Conservation (phyloP, 2,113 vertebrate species). For the Stegastes partitus region DNA sequence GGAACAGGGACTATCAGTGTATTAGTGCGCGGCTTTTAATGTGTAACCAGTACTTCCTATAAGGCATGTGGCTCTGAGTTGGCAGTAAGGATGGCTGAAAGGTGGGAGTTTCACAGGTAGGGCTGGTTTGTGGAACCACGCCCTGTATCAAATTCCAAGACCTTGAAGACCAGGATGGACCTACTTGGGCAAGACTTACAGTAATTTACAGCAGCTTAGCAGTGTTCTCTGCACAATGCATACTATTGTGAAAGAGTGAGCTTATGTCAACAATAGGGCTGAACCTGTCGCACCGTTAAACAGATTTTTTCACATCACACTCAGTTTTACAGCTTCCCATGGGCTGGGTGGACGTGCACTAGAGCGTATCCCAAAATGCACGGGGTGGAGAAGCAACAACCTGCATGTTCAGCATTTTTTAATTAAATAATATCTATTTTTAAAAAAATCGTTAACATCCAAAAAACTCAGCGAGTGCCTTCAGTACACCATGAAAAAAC, state of each 20-base stretch:
- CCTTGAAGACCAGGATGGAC: neutral
- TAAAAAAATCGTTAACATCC: constrained; percentile 13
- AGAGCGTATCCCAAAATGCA: constrained; percentile 20
- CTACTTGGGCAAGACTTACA: neutral
- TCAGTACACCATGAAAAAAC: constrained; percentile 7
- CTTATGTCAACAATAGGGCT: constrained; percentile 21
- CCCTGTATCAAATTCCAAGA: constrained; percentile 4
- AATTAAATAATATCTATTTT: constrained; percentile 15
- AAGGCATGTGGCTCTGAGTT: neutral
- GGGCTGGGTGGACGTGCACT: constrained; percentile 16
- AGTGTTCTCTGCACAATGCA: neutral
- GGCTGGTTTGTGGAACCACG: constrained; percentile 47
- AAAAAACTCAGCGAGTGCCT: neutral
- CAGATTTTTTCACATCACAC: neutral
- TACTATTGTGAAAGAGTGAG: constrained; percentile 1
- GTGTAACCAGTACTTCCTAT: neutral
- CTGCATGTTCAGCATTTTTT: neutral
- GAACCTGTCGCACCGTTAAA: constrained; percentile 6
- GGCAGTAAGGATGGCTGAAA: neutral
- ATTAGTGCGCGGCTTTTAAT: neutral
- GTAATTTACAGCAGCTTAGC: constrained; percentile 11
- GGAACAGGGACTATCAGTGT: constrained; percentile 12
- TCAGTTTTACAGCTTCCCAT: constrained; percentile 5
- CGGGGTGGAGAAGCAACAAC: constrained; percentile 8
- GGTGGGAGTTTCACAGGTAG: constrained; percentile 47